Conservation (phyloP, 2,113 vertebrate species). For the Xenopus borealis region DNA sequence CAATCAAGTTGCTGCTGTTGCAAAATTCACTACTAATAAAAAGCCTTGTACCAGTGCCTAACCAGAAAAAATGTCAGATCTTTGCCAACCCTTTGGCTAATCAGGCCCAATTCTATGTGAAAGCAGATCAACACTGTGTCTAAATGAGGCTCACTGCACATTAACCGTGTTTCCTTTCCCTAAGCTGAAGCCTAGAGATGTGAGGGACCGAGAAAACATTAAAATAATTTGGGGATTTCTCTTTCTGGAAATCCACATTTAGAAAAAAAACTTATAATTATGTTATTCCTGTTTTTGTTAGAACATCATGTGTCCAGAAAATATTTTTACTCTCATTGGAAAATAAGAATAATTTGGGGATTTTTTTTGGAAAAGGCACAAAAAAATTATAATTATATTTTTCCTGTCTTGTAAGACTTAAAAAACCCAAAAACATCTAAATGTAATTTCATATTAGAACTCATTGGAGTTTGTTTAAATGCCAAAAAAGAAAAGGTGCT, state of each 20-base stretch:
- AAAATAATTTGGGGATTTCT: neutral
- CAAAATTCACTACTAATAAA: conserved; percentile 1
- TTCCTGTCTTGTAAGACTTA: too few species aligned
- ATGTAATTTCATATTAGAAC: too few species aligned
- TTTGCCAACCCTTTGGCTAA: conserved; percentile 11
- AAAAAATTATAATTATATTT: too few species aligned
- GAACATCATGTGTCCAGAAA: neutral
- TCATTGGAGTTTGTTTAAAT: too few species aligned
- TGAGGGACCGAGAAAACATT: neutral
- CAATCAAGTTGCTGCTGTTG: conserved; percentile 9
- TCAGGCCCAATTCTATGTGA: neutral
- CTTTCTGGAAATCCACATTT: neutral
- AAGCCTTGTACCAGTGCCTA: conserved; percentile 11
- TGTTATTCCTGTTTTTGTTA: neutral
- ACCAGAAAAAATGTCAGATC: conserved; percentile 7
- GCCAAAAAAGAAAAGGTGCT: too few species aligned
- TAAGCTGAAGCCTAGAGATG: neutral
- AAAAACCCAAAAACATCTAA: too few species aligned
- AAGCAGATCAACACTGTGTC: neutral
- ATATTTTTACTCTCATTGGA: neutral
- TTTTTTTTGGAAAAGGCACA: too few species aligned
- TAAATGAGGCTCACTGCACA: neutral
- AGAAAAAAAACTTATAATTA: neutral
- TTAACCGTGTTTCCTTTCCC: neutral
- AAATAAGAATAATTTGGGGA: neutral